These are phyloP conservation scores for Raja brachyura DNA, from an alignment of 2,113 vertebrate species.

Conservation along the genomic window DNA sequence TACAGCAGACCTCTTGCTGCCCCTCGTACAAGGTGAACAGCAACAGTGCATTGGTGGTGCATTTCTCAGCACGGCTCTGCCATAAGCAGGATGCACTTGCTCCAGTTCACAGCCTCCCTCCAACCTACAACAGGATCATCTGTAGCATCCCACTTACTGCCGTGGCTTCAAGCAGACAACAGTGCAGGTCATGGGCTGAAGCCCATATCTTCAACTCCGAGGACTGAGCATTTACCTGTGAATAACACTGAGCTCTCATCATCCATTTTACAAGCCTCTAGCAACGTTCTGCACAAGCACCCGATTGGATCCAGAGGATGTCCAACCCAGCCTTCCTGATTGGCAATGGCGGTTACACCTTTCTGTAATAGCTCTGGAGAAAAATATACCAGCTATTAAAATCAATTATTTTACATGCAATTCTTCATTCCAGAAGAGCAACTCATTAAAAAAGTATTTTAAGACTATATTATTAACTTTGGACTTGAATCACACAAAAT, in stretches of 20 bases:
- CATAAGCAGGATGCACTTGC: not conserved
- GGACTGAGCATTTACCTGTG: constrained; percentile 46
- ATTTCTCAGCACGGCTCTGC: not conserved
- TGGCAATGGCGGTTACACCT: constrained; percentile 50
- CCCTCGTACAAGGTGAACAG: no score
- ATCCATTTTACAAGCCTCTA: constrained; percentile 54
- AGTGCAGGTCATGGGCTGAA: not conserved
- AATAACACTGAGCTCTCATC: constrained; percentile 49
- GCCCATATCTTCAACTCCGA: not conserved
- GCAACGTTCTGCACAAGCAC: constrained; percentile 55
- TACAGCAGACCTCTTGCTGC: not conserved
- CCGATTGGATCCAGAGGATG: constrained; percentile 60
- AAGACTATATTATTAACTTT: no score
- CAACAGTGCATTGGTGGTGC: not conserved
- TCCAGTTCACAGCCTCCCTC: not conserved
- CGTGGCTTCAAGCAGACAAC: not conserved
- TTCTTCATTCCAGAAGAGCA: not conserved
- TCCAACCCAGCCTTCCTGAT: constrained; percentile 58
- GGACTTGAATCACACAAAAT: not conserved
- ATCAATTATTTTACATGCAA: not conserved
- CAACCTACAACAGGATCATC: not conserved
- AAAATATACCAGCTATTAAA: not conserved
- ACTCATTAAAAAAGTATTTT: no score
- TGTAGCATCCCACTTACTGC: not conserved
- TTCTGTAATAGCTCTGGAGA: constrained; percentile 54